A percentile compares a stretch with the other conserved stretches of the same genome.
phyloP scores from a whole-genome alignment of 2,797 vertebrate species.

The Rhinogobio ventralis region DNA sequence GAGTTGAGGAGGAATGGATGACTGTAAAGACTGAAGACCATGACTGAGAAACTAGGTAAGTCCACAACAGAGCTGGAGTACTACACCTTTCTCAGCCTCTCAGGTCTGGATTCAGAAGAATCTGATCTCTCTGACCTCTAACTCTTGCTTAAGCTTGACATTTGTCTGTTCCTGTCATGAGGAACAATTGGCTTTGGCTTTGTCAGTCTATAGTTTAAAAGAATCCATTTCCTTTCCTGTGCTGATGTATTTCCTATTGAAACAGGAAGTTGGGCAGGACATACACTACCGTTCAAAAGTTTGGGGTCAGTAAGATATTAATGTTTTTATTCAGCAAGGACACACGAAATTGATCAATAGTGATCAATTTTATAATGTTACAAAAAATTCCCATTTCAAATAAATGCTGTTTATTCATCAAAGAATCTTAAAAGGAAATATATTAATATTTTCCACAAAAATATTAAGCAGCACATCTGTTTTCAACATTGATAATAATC shows the following conservation, averaged over 20 bases:
- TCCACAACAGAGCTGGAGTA: not conserved
- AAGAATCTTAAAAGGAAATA: not conserved
- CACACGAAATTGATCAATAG: not conserved
- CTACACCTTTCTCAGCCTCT: not conserved
- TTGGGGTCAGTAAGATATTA: not conserved
- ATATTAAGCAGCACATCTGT: not conserved
- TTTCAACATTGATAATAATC: not conserved
- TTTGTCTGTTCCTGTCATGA: not conserved
- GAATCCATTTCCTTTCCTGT: not conserved
- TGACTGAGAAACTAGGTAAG: constrained; percentile 58
- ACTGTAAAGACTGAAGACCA: constrained; percentile 25
- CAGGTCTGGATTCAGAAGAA: not conserved
- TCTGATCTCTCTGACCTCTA: not conserved
- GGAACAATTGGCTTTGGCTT: not conserved
- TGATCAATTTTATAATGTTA: not conserved
- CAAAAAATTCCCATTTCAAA: not conserved
- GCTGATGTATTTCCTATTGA: not conserved
- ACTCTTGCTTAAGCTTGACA: not conserved
- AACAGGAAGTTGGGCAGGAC: not conserved
- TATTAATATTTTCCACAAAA: not conserved
- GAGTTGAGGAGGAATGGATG: constrained; percentile 32
- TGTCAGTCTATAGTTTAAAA: not conserved
- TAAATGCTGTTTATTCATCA: not conserved
- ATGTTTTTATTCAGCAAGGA: not conserved
- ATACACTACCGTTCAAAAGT: not conserved